Evolutionary conservation across 2,888 invertebrate genomes (phyloP), one percentile per base, ranked within the genome.

Genomic region (Epinotia nisella): DNA sequence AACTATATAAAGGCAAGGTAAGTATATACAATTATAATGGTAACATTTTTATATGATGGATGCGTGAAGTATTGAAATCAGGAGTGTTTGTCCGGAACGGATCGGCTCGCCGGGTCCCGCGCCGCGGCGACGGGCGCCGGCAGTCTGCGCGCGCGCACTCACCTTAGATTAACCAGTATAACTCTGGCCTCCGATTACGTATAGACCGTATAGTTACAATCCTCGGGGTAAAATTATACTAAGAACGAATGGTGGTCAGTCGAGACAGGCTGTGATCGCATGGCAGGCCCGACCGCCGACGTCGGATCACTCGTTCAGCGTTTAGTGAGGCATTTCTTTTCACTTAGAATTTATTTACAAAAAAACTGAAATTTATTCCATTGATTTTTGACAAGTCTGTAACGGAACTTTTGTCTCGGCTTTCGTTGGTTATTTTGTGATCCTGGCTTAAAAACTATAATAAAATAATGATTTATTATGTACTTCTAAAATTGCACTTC

Each of bases 1-100:
- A 78, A 80, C 75, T 76, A 79, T 76, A 65, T 77, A 74, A 75
- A 81, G 74, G 77, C 78, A 75, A 81, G 82, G 84, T 85, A 81
- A 85, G 80, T 83, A 79, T 79, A 79, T 80, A 75, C 77, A 74
- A 69, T 70, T 74, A 75, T 77, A 75, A 70, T 74, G 71, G 74
- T 78, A 81, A 79, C 77, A 76, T 83, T 85, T 85, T 86, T 84
- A 82, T 83, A 84, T 80, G 81, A 81, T 80, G 81, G 80, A 80
- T 78, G 74, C 77, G 76, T 77, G 75, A 76, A 71, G 75, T 77
- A 78, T 77, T 78, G 79, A 77, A 78, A 74, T 78, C 75, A 76
- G 74, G 70, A 75, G 76, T 76, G 78, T 78, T 80, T 79, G 78
- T 79, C 79, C 77, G 76, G 74, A 78, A 79, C 77, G 76, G 74